Conservation (phyloP, 2,888 invertebrate genomes). For the Tenthredo distinguenda region DNA sequence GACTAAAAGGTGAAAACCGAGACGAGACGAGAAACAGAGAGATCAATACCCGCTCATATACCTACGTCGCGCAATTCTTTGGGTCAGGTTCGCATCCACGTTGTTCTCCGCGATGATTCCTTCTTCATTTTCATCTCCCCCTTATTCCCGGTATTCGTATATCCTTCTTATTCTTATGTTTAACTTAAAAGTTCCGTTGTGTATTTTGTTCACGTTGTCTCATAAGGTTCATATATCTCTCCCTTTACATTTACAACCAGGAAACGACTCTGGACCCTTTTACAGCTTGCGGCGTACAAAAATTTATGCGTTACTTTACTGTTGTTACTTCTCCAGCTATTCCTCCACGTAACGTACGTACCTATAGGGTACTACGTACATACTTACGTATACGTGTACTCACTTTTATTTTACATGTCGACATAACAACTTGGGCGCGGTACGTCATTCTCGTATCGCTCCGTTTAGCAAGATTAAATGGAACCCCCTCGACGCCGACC, state of each 20-base stretch:
- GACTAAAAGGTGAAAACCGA: neutral
- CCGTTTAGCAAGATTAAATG: constrained; percentile 26
- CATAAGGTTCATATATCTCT: constrained; percentile 22
- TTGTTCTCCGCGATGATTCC: neutral
- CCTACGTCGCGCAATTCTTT: constrained; percentile 15
- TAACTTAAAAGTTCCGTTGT: constrained; percentile 14
- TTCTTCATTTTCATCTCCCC: neutral
- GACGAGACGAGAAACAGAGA: neutral
- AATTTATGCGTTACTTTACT: constrained; percentile 24
- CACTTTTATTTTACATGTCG: neutral
- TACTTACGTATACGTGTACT: neutral
- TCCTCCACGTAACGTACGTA: neutral
- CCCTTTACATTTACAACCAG: constrained; percentile 38
- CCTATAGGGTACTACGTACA: neutral
- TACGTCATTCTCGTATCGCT: neutral
- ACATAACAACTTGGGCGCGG: neutral
- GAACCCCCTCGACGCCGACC: neutral
- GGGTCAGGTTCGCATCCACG: neutral
- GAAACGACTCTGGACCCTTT: constrained; percentile 21
- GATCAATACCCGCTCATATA: neutral
- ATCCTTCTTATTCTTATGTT: neutral
- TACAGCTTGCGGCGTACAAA: constrained; percentile 9
- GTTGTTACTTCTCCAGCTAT: neutral
- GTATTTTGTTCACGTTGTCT: constrained; percentile 26
- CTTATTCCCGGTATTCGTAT: neutral